Evolutionary conservation across 2,797 vertebrate genomes (phyloP).

Genomic region (Coregonus sp.): DNA sequence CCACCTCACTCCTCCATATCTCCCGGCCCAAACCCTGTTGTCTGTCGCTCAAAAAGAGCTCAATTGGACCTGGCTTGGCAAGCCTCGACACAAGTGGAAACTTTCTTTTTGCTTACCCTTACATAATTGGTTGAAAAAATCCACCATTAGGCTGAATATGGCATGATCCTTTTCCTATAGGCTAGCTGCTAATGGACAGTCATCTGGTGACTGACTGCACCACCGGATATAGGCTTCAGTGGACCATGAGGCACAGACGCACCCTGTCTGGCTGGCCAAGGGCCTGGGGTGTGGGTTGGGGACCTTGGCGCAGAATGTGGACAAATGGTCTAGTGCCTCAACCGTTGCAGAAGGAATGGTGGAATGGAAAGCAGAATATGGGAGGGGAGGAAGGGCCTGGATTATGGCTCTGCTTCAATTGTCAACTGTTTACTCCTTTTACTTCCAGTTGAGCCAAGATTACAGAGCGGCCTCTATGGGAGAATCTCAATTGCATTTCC

Average conservation of each 20-base stretch:
- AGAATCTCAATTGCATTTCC: not conserved
- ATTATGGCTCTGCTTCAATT: not conserved
- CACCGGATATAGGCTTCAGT: not conserved
- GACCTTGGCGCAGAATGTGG: not conserved
- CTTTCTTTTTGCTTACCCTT: not conserved
- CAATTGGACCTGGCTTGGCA: slow-evolving; percentile 23
- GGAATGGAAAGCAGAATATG: not conserved
- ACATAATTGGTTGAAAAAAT: not conserved
- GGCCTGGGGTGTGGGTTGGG: not conserved
- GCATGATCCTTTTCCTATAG: not conserved
- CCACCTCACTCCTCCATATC: not conserved
- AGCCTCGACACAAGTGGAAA: not conserved
- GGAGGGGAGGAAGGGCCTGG: not conserved
- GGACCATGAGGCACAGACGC: not conserved
- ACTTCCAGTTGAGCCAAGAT: not conserved
- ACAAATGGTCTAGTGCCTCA: not conserved
- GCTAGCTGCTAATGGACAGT: not conserved
- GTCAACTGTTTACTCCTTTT: not conserved
- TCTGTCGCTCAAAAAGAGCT: slow-evolving; percentile 11
- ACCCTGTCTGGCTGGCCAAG: not conserved
- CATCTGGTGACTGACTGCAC: not conserved
- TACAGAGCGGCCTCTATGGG: not conserved
- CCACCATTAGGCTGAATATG: no score
- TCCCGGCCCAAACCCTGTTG: slow-evolving; percentile 3
- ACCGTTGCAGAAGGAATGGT: not conserved